phyloP scores from a whole-genome alignment of 2,888 invertebrate species.

The Apamea anceps region DNA sequence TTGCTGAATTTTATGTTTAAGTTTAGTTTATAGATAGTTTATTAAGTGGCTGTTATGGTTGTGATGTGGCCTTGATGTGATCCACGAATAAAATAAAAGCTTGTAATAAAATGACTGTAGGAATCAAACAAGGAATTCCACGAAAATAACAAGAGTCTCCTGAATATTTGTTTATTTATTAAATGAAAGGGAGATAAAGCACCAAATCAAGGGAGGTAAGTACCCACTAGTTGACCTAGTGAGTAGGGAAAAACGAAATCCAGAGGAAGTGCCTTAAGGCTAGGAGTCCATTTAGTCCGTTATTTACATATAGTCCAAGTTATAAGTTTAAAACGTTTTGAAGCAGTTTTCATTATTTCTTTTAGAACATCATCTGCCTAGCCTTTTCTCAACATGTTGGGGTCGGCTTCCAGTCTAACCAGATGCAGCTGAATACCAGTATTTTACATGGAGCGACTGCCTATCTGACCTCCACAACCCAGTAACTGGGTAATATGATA shows the following conservation, averaged over 20 bases:
- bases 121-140: neutral
- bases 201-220: conserved; percentile 20
- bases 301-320: conserved; percentile 34
- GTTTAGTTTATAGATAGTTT: no score
- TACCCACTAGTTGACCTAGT: conserved; percentile 31
- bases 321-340: neutral
- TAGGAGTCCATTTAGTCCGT: conserved; percentile 22
- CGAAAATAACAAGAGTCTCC: neutral
- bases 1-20: no score
- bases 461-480: no score
- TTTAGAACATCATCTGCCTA: no score
- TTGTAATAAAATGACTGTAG: neutral
- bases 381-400: no score
- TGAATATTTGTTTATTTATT: conserved; percentile 42
- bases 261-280: conserved; percentile 37
- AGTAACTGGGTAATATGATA: no score
- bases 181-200: conserved; percentile 2
- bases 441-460: no score
- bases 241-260: conserved; percentile 45
- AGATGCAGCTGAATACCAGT: no score
- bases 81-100: neutral
- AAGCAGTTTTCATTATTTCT: neutral
- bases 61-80: no score
- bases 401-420: no score
- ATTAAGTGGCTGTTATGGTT: no score